These are phyloP conservation scores for Echeneis naucrates DNA, from an alignment of 2,797 vertebrate species.

Conservation along the genomic window DNA sequence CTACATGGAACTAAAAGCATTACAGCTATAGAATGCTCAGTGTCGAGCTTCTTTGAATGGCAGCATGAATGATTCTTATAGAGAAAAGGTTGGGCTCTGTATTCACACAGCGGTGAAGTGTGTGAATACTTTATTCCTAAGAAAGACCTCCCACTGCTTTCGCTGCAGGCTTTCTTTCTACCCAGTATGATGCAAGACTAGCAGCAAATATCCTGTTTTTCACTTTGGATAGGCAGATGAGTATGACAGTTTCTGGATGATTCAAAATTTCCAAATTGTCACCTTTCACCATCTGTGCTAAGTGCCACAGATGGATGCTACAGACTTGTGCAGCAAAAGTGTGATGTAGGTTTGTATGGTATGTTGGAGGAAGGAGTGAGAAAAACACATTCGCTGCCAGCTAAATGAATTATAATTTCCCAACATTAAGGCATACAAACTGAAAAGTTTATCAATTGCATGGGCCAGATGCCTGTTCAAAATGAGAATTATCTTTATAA, in stretches of 20 bases:
- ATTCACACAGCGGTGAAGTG: conserved; percentile 30
- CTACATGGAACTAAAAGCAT: conserved; percentile 28
- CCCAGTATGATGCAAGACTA: conserved; percentile 33
- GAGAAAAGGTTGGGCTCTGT: conserved; percentile 35
- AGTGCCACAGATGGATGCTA: conserved; percentile 42
- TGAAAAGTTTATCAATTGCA: not conserved
- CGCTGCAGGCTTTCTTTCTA: conserved; percentile 38
- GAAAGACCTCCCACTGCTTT: conserved; percentile 32
- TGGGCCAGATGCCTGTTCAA: not conserved
- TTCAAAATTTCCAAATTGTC: conserved; percentile 44
- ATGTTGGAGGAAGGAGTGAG: conserved; percentile 27
- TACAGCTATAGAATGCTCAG: conserved; percentile 30
- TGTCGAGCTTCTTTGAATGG: conserved; percentile 28
- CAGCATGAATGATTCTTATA: conserved; percentile 46
- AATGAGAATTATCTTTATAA: not conserved
- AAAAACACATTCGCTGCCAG: conserved; percentile 30
- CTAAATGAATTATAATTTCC: not conserved
- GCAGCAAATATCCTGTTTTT: conserved; percentile 21
- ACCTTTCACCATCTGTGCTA: conserved; percentile 54
- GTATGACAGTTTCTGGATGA: conserved; percentile 35
- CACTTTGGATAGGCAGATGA: conserved; percentile 27
- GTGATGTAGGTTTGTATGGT: conserved; percentile 43
- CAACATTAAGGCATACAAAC: conserved; percentile 6
- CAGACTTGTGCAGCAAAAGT: conserved; percentile 29
- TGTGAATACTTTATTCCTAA: conserved; percentile 21